Evolutionary conservation across 2,888 invertebrate genomes (phyloP), one percentile per base, ranked within the genome.

Genomic region (Bugulina stolonifera): DNA sequence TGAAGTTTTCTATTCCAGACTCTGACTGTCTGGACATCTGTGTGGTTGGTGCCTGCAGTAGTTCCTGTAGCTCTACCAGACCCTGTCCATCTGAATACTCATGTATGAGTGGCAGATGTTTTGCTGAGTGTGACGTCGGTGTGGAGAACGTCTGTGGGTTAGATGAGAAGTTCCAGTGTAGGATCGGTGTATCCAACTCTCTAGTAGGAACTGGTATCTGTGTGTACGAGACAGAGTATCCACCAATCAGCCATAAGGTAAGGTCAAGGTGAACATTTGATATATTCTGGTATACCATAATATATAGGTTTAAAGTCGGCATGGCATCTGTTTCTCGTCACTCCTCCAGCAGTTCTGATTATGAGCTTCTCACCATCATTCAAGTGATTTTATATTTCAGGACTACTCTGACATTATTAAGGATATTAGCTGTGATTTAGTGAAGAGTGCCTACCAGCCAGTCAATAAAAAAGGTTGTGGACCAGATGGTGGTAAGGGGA

Each of bases 41-140:
- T 64, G 64, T 64, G 64, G 64, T 64, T 27, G 64, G 64, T 5
- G 64, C 25, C 10, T 64, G 64, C 32, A 64, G 64, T 64, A 64
- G 64, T 32, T 64, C 64, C 27, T 64, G 64, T 32, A 29, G 29
- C 18, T 25, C 64, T 29, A 64, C 22, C n/a, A 64, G 32, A 64
- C 27, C 32, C 27, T 64, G 64, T 64, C 64, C 64, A 10, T 32
- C 64, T 32, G 64, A 32, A 14, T 64, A 64, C 27, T 64, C 64
- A 5, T 64, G 64, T 64, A 25, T 64, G 32, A 34, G 64, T 64
- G 64, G 64, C 10, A 27, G 64, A 64, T 64, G 64, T 34, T 64
- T 64, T 32, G 27, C 64, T 10, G 29, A 64, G 64, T 64, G 64
- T 64, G 64, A 64, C n/a, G 18, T 64, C 22, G 10, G 25, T 64